A percentile compares a stretch with the other conserved stretches of the same genome.
These are phyloP conservation scores for Eristalinus aeneus DNA, from an alignment of 2,888 invertebrate species.

Conservation along the genomic window DNA sequence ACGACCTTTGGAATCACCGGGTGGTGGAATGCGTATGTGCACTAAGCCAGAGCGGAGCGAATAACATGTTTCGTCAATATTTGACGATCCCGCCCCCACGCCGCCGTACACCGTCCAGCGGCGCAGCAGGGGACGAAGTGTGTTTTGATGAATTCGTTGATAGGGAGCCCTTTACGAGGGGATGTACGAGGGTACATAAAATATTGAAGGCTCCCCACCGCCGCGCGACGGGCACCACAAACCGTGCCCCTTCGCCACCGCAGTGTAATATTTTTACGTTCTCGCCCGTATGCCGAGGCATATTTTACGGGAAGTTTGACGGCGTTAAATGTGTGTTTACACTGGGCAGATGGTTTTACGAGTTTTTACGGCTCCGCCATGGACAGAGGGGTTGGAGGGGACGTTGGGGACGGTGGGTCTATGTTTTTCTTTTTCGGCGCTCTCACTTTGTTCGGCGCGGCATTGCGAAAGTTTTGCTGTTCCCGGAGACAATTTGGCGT, in stretches of 20 bases:
- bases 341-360: constrained; percentile 49
- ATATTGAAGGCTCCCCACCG: constrained; percentile 56
- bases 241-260: constrained; percentile 12
- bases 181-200: constrained; percentile 32
- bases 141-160: constrained; percentile 44
- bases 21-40: constrained; percentile 2
- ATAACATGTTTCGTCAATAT: constrained; percentile 68
- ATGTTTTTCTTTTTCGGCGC: not conserved
- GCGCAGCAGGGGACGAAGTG: not conserved
- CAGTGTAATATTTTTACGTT: constrained; percentile 59
- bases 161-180: constrained; percentile 37
- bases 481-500: not conserved
- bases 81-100: constrained; percentile 46
- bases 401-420: not conserved
- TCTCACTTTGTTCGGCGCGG: not conserved
- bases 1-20: not conserved
- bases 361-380: not conserved
- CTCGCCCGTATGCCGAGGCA: not conserved
- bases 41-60: constrained; percentile 47
- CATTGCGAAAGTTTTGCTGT: not conserved
- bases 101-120: not conserved
- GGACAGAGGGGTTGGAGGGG: not conserved
- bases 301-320: constrained; percentile 12
- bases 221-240: not conserved
- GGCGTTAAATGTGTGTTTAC: constrained; percentile 57